Base-by-base conservation (phyloP, 1,140 invertebrate species). In the Drosophila pallidifrons region DNA sequence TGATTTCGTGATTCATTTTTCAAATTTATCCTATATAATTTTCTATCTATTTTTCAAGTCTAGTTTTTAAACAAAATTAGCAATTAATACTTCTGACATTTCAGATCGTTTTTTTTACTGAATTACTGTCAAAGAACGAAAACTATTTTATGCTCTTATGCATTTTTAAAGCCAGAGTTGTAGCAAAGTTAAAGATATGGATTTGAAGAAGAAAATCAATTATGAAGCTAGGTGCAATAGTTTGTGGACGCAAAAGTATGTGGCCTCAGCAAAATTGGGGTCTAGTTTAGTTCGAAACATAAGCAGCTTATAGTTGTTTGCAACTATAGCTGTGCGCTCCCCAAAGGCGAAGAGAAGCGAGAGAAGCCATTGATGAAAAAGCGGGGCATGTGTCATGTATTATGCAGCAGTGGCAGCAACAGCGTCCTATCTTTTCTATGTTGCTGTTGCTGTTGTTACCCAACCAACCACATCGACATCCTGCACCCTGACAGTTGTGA, bases 301-400 rank as follows among this genome's bases (percentile, higher is more conserved):
- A 78, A 81, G 75, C 63, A 3, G 70, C 82, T 85, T 87, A 87
- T 54, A 49, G 51, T 38, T 32, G 10, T 28, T 28, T 28, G 32
- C 8, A 32, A 6, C 20, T 20, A 35, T 16, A 25, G 38, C 10
- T 6, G 41, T 25, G 20, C 20, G 20, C 20, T 11, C 3, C 2
- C 35, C 5, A 32, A 51, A 25, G 10, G 32, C 11, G 55, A 1
- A 13, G 20, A 30, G 32, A 28, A 54, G 25, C 15, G 25, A 30
- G 52, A 52, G 49, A 54, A 69, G 16, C 30, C 72, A 70, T 61
- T 67, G 67, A 69, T 70, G 66, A 51, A 61, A 69, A 45, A 35
- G 66, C 43, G 66, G 57, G 28, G 13, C 66, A 58, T 70, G 51
- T 70, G 58, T 64, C 66, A 75, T 70, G 45, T 63, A 35, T 57